Evolutionary conservation across 2,888 invertebrate species (phyloP), one percentile per base, ranked within the genome.

Genomic region (Smittia aterrima): DNA sequence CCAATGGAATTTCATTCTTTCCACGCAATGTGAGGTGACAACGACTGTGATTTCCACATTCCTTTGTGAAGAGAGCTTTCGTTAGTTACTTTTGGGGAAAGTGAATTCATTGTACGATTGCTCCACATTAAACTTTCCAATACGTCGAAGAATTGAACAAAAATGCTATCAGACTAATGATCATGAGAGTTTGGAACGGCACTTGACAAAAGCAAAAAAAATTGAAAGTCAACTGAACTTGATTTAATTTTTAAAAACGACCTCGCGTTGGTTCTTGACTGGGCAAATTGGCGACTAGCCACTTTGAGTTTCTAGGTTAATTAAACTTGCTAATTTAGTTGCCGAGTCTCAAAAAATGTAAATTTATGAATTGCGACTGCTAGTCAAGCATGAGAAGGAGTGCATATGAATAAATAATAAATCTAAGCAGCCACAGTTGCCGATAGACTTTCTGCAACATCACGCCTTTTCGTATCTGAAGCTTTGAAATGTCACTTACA

Each of bases 281-380:
- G 16, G 47, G 11, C 13, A 47, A n/a, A 6, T 47, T 11, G 2
- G n/a, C 2, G 47, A 47, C 38, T 38, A 38, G 38, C 38, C 38
- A 38, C n/a, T 38, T 38, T 11, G 18, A 18, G 13, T 67, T 67
- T 68, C 68, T 47, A 53, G 68, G 68, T 47, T 68, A 68, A 68
- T 68, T 68, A 68, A 66, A 47, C 41, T 40, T 68, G 68, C 68
- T 24, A 68, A 68, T 68, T 68, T n/a, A 47, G 4, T 47, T 32
- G 32, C 32, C 4, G 32, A 32, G 4, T 32, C 9, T 47, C 38
- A 38, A 38, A 47, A 47, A 47, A n/a, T 47, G 13, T 47, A 47
- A 47, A 47, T 47, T 47, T n/a, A n/a, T 3, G 11, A 16, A 47
- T 11, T 38, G 38, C 47, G 47, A 47, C 2, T 47, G 47, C 32